Percentiles rank a stretch among this genome's conserved stretches.
Conservation (phyloP, 1,140 invertebrate genomes). For the Euwallacea fornicatus region DNA sequence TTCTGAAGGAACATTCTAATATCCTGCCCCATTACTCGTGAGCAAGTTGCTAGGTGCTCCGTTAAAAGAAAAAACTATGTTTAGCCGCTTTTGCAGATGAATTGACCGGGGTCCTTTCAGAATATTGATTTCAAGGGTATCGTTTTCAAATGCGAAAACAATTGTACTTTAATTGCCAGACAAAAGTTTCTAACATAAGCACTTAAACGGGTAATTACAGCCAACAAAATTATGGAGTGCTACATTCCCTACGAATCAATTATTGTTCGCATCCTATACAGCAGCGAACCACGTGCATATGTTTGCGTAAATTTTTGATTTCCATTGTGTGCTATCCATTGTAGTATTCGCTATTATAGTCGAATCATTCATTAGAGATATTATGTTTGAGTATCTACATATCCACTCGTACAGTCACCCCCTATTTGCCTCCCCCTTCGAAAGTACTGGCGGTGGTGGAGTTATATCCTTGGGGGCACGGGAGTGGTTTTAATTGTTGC, state of each 20-base stretch:
- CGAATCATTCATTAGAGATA: conserved; percentile 26
- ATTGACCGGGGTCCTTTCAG: no score
- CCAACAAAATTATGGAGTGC: not conserved
- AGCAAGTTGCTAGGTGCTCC: no score
- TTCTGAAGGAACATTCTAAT: conserved; percentile 1
- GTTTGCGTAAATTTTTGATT: conserved; percentile 23
- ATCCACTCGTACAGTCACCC: conserved; percentile 14
- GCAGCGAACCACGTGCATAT: conserved; percentile 14
- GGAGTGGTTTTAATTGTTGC: conserved; percentile 6
- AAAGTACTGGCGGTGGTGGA: conserved; percentile 6
- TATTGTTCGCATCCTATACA: conserved; percentile 8
- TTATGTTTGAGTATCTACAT: conserved; percentile 23
- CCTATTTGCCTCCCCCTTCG: conserved; percentile 13
- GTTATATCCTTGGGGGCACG: not conserved
- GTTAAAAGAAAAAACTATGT: no score
- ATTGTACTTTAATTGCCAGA: not conserved
- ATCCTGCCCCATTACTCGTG: not conserved
- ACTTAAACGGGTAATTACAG: not conserved
- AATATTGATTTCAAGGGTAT: no score
- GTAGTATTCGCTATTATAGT: conserved; percentile 10
- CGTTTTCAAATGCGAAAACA: no score
- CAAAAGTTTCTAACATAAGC: not conserved
- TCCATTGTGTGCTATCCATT: conserved; percentile 10
- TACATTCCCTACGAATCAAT: not conserved
- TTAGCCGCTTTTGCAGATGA: no score